Base-by-base conservation (phyloP, 53 echinoderm and acorn worm genomes). In the Crossaster papposus region DNA sequence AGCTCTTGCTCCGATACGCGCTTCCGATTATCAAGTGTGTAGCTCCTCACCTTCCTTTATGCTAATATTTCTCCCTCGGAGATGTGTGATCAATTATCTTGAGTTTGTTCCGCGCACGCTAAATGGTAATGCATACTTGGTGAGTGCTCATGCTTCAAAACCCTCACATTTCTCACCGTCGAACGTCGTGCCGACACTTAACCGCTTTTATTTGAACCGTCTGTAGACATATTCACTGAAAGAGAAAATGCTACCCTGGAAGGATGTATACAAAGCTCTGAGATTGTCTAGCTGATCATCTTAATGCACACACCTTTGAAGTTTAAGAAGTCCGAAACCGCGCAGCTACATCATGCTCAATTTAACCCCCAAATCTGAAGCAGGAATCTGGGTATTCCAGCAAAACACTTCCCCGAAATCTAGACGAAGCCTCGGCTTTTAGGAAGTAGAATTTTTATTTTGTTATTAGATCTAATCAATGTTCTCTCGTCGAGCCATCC, bases 31-130 rank as follows among this genome's bases (percentile, higher is more conserved):
- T 68, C 65, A 83, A 83, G 50, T 83, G 83, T 50, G 28, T 83
- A 0, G 44, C 44, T 44, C 44, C 44, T 44, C 44, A 44, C 24
- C 37, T 30, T n/a, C 75, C 35, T 36, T 78, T 22, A n/a, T 72
- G 87, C 62, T n/a, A 62, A 87, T 36, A 72, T 87, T 58, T 51
- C 80, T 72, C 54, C 87, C 24, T 87, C 77, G 14, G 28, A 87
- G 52, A 87, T 87, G 73, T 87, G 73, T 22, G 72, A 87, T 87
- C 87, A 87, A 76, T 77, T 58, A 55, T 63, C 35, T 76, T 36
- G 36, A 77, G 87, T 62, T 75, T 14, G 35, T 35, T 87, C 44
- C 77, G 55, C 50, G 76, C 33, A 85, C 51, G 73, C 54, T 34
- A 85, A 71, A 85, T 54, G 51, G 78, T 35, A 51, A 50, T 10